These are phyloP conservation scores for Ooceraea biroi DNA, from an alignment of 1,140 invertebrate genomes.

Conservation along the genomic window DNA sequence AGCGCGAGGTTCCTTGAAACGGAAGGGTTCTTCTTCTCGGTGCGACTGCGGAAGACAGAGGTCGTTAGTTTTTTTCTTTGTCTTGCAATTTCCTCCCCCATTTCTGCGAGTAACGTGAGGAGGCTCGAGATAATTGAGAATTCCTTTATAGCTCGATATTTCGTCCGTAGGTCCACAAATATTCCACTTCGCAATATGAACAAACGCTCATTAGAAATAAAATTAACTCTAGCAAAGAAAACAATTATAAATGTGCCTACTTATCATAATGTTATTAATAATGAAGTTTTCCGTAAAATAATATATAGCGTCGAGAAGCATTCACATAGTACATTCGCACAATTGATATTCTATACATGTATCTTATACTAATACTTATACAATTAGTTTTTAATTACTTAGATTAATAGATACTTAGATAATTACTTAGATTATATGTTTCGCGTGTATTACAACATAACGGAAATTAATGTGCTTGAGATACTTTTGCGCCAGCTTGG, in stretches of 20 bases:
- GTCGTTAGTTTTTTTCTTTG: constrained; percentile 34
- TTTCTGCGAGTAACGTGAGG: neutral
- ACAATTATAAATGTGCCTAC: neutral
- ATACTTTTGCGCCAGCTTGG: no score
- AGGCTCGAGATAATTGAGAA: constrained; percentile 21
- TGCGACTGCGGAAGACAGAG: neutral
- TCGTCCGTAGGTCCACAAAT: neutral
- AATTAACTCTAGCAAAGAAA: neutral
- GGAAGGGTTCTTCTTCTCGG: neutral
- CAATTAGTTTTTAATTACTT: no score
- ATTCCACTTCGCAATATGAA: neutral
- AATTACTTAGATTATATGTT: no score
- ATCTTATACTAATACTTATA: no score
- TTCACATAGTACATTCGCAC: no score
- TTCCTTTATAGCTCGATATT: constrained; percentile 3
- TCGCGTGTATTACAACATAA: no score
- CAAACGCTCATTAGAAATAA: neutral
- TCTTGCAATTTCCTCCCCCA: neutral
- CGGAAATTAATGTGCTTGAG: no score
- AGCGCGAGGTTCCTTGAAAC: neutral
- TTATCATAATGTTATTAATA: no score
- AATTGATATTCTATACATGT: no score
- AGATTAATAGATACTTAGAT: no score
- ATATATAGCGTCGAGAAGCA: no score
- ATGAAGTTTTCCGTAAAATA: no score